Evolutionary conservation across 2,888 invertebrate genomes (phyloP), one percentile per base, ranked within the genome.

Genomic region (Clivina fossor): DNA sequence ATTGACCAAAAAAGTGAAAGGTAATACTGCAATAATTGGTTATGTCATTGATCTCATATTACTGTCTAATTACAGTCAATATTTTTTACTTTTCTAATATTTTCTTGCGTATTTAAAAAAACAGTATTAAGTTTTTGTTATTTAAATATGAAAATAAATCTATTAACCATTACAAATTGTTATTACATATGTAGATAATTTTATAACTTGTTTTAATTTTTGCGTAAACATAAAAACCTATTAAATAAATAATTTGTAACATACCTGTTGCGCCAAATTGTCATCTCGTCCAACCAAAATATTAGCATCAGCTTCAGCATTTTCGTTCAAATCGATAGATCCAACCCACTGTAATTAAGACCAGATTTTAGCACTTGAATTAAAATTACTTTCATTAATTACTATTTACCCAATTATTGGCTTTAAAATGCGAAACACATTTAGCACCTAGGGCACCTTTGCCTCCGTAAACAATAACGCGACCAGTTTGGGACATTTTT

Each of bases 391-490:
- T 54, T 50, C 43, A 30, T 58, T 60, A 40, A 57, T 56, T 53
- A 55, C 54, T 46, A 76, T 83, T 80, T 77, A 91, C 91, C 81
- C 85, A 97, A 73, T 92, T 90, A 54, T 91, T 85, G 1, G 85
- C 78, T 76, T 95, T 96, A 71, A 98, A 95, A 70, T 88, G 84
- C 18, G 86, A 84, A 11, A 98, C 89, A 70, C 92, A 88, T 35
- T 86, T 86, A 2, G 91, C 86, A 41, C 98, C 98, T 49, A 98
- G 80, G 41, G 98, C 98, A 58, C 98, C 98, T 72, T 88, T 87
- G 32, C 98, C 98, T 56, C 98, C 98, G 73, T 98, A 98, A 64
- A 98, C 83, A 58, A 98, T 76, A 60, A 97, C 85, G 69, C 84
- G 84, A 68, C 88, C 86, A 54, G 65, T 53, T 13, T 20, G 18